phyloP scores from a whole-genome alignment of 1,140 invertebrate genomes.

The Drosophila rufa region DNA sequence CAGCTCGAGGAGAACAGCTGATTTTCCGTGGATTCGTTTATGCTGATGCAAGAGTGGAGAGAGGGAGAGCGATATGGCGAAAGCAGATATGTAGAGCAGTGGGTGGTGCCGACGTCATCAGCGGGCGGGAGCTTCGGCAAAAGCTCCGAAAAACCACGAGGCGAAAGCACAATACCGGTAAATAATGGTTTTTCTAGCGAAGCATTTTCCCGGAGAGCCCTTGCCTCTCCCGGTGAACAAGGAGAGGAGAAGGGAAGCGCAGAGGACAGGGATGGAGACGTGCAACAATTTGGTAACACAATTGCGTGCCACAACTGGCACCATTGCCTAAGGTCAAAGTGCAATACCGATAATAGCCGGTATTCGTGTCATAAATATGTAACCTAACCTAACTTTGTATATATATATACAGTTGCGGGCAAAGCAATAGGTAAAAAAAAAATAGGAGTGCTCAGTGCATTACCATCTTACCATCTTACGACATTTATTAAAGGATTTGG shows the following conservation, averaged over 20 bases:
- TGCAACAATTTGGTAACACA: constrained; percentile 46
- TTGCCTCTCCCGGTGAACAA: background rate
- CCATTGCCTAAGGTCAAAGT: constrained; percentile 60
- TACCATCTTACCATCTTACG: too few species aligned
- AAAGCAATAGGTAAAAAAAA: background rate
- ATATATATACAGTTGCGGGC: background rate
- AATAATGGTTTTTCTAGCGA: constrained; percentile 17
- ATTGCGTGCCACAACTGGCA: constrained; percentile 44
- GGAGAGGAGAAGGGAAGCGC: background rate
- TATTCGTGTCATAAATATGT: constrained; percentile 45
- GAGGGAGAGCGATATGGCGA: background rate
- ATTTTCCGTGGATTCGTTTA: constrained; percentile 14
- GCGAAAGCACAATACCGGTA: constrained; percentile 28
- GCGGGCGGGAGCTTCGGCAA: constrained; percentile 29
- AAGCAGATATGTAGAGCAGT: background rate
- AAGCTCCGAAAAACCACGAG: constrained; percentile 28
- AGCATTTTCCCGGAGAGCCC: background rate
- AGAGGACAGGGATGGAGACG: constrained; percentile 4
- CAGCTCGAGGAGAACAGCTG: constrained; percentile 38
- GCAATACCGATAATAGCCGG: constrained; percentile 31
- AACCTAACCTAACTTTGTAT: background rate
- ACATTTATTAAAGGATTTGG: too few species aligned
- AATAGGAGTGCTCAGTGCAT: background rate
- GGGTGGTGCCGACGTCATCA: constrained; percentile 36
- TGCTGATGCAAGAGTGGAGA: constrained; percentile 12